phyloP scores from a whole-genome alignment of 2,888 invertebrate species.

The Eubasilissa splendida region DNA sequence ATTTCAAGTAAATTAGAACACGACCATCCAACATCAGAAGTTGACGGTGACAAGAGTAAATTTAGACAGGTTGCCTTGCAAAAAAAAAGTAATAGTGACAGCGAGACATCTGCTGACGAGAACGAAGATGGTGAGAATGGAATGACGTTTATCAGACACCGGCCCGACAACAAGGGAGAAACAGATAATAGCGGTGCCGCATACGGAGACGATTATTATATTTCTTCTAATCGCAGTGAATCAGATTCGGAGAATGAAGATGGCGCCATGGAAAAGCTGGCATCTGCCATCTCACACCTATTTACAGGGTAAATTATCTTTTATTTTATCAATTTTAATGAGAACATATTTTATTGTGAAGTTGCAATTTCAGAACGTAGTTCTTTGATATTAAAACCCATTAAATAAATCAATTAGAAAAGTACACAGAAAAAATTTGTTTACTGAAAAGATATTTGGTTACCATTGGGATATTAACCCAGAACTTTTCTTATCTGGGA shows the following conservation, averaged over 20 bases:
- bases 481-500: no score
- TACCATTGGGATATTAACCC: no score
- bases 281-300: conserved; percentile 82
- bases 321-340: no score
- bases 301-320: conserved; percentile 77
- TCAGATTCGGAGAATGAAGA: conserved; percentile 84
- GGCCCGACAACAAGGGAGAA: conserved; percentile 63
- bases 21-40: conserved; percentile 44
- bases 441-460: no score
- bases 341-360: no score
- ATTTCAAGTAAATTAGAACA: conserved; percentile 69
- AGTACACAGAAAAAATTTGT: no score
- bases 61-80: conserved; percentile 61
- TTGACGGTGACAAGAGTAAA: conserved; percentile 55
- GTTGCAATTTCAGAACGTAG: no score
- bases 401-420: no score
- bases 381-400: no score
- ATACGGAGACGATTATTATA: conserved; percentile 66
- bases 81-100: conserved; percentile 69
- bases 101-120: conserved; percentile 75
- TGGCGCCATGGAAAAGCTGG: conserved; percentile 79
- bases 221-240: conserved; percentile 74
- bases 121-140: conserved; percentile 71
- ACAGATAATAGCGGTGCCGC: conserved; percentile 35
- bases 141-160: conserved; percentile 74